A percentile compares a stretch with the other conserved stretches of the same genome.
phyloP scores from a whole-genome alignment of 2,113 vertebrate genomes.

The Regulus satrapa region DNA sequence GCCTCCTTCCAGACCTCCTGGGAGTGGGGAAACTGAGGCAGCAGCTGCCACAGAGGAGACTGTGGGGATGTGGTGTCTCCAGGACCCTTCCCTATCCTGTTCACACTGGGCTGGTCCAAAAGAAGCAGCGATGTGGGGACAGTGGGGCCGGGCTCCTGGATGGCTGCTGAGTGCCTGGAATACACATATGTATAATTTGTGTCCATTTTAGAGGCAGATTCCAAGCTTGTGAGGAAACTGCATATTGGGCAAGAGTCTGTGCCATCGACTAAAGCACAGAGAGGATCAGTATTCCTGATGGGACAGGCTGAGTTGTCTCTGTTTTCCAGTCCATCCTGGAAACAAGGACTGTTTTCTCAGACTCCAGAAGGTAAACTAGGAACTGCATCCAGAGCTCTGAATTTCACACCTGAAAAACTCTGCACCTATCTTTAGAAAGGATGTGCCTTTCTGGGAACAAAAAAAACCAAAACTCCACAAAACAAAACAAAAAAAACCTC shows the following conservation, averaged over 20 bases:
- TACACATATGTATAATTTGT: conserved; percentile 25
- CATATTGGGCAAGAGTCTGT: not conserved
- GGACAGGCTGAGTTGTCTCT: not conserved
- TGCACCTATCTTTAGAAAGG: not conserved
- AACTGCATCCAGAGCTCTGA: not conserved
- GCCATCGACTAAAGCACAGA: not conserved
- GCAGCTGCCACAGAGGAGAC: not conserved
- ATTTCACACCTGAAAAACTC: not conserved
- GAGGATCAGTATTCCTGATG: not conserved
- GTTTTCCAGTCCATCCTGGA: not conserved
- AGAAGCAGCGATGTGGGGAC: accelerated
- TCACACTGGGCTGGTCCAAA: not conserved
- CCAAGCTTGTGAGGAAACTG: not conserved
- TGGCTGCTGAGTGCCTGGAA: not conserved
- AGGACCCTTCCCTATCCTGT: not conserved
- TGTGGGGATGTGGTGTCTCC: accelerated
- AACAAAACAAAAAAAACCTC: not conserved
- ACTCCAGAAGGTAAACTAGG: not conserved
- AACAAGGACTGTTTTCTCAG: not conserved
- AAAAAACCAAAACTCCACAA: accelerated
- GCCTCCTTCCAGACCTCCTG: not conserved
- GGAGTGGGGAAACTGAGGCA: not conserved
- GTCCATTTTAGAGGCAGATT: not conserved
- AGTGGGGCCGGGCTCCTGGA: not conserved
- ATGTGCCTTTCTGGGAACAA: not conserved